Base-by-base conservation (phyloP, 2,113 vertebrate species). In the Equus przewalskii region DNA sequence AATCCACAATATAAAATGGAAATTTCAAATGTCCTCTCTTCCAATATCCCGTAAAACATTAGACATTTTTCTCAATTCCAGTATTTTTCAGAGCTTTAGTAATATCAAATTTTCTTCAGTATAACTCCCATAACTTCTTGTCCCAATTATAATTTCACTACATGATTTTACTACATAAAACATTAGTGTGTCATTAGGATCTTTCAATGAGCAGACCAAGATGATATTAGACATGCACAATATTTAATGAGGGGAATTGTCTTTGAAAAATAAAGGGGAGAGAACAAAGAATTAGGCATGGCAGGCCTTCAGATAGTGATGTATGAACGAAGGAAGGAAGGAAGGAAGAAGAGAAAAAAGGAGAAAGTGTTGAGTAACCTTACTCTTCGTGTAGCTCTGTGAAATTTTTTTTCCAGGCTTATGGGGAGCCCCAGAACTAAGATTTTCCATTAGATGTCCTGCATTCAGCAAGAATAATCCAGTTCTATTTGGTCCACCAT, bases 81-180 rank as follows among this genome's bases (percentile, higher is more conserved):
- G 0, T 46, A 6, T 73, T 65, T 84, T 78, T 54, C 24, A 36
- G 3, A 95, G 5, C 22, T 91, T 89, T 72, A 44, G 1, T 44
- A 49, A 72, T 14, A 7, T 3, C 28, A 86, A 7, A 72, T 79
- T 93, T 18, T 79, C 36, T 75, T 60, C 24, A 54, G 5, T 41
- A 16, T 28, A 54, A 24, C 1, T 9, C 6, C 15, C 4, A 60
- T 46, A 26, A 8, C 7, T n/a, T 89, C 41, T 58, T 41, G 1
- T 56, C 18, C 80, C 18, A 60, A 22, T 60, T 89, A 41, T 70
- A 64, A 72, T 33, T 69, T 82, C 36, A 41, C 36, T 41, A 41
- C 36, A 1, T 56, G 86, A 89, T 81, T 70, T 89, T 72, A 36
- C 22, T 60, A n/a, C 5, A 78, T 44, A 82, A 78, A 94, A 82